Evolutionary conservation across 2,888 invertebrate genomes (phyloP).

Genomic region (Cybosia mesomella): DNA sequence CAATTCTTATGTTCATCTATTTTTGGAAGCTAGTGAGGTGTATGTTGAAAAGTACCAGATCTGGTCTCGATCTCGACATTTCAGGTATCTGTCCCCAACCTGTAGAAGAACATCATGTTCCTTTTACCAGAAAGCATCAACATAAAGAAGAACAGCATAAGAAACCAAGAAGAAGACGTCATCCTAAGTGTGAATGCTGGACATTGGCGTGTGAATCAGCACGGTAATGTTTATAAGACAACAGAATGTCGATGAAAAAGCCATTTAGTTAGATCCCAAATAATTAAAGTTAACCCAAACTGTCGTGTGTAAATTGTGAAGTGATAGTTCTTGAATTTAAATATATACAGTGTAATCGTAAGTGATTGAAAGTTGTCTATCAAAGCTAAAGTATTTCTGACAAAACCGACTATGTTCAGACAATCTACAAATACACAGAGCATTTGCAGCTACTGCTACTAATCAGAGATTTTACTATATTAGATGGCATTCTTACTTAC

Average conservation of each 20-base stretch:
- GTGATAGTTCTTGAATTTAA: not conserved
- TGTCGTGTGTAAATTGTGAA: not conserved
- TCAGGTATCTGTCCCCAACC: not conserved
- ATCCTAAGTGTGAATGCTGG: conserved; percentile 37
- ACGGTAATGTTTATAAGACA: not conserved
- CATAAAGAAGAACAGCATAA: conserved; percentile 24
- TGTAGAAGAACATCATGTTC: not conserved
- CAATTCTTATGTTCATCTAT: conserved; percentile 57
- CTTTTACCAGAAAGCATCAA: not conserved
- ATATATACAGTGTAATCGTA: not conserved
- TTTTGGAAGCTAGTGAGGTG: conserved; percentile 57
- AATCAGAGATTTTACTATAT: no score
- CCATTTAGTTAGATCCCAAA: not conserved
- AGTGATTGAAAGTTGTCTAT: not conserved
- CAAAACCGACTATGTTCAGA: not conserved
- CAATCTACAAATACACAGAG: no score
- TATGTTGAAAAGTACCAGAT: conserved; percentile 25
- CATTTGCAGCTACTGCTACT: no score
- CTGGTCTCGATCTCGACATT: not conserved
- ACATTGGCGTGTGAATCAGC: conserved; percentile 13
- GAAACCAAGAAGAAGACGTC: conserved; percentile 54
- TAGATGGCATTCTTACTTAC: not conserved
- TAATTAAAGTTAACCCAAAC: not conserved
- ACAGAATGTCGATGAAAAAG: not conserved
- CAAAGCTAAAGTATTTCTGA: not conserved